These are phyloP conservation scores for Scaptomyza graminum DNA, from an alignment of 1,140 invertebrate genomes.

Conservation along the genomic window DNA sequence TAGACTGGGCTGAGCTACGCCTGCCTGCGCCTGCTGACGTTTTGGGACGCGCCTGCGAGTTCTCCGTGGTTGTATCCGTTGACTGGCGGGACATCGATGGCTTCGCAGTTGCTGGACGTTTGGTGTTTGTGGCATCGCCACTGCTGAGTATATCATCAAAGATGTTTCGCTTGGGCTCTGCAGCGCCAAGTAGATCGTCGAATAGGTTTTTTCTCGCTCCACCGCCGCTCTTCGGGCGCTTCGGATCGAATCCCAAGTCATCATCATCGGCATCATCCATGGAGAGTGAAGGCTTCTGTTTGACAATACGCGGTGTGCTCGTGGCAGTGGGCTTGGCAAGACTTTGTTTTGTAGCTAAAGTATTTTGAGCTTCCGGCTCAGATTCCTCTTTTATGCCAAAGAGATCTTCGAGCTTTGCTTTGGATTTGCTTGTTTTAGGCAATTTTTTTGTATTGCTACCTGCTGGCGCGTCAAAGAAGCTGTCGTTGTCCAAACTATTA, in stretches of 20 bases:
- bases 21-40: constrained; percentile 66
- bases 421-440: constrained; percentile 42
- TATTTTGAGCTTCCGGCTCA: constrained; percentile 52
- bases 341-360: constrained; percentile 6
- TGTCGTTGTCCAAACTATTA: constrained; percentile 85
- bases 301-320: constrained; percentile 70
- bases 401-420: constrained; percentile 73
- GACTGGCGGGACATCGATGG: constrained; percentile 76
- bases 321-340: constrained; percentile 33
- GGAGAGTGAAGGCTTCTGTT: constrained; percentile 70
- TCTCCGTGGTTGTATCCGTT: constrained; percentile 79
- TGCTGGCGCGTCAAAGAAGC: constrained; percentile 84
- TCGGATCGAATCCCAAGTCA: constrained; percentile 83
- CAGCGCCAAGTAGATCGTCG: constrained; percentile 57
- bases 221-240: constrained; percentile 68
- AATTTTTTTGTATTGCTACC: constrained; percentile 52
- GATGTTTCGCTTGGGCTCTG: constrained; percentile 64
- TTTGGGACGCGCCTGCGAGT: constrained; percentile 65
- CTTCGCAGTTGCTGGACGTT: constrained; percentile 59
- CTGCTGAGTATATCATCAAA: constrained; percentile 60
- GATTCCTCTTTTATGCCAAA: constrained; percentile 81
- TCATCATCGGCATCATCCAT: constrained; percentile 73
- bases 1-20: constrained; percentile 60
- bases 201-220: constrained; percentile 53
- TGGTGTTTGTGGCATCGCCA: constrained; percentile 24